Evolutionary conservation across 37 sponge, comb jelly and placozoan species (phyloP).

Genomic region (Cladorhizidae sp.): DNA sequence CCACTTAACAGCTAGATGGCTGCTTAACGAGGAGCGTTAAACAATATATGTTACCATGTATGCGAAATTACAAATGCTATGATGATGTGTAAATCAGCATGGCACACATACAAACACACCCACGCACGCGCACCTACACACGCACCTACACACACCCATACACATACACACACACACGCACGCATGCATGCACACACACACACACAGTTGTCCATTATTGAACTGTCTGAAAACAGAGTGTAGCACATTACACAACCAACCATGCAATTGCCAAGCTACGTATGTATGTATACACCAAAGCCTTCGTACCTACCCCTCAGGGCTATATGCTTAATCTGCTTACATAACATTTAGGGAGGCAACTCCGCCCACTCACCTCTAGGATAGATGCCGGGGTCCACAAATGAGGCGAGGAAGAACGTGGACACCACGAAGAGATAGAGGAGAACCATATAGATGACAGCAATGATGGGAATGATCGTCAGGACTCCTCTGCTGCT

Average conservation of each 20-base stretch:
- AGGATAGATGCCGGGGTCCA: constrained; percentile 96
- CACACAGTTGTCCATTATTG: constrained; percentile 5
- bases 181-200: constrained; percentile 45
- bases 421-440: constrained; percentile 75
- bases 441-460: constrained; percentile 63
- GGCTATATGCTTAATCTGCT: no score
- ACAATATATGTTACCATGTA: no score
- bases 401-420: constrained; percentile 89
- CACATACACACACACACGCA: constrained; percentile 41
- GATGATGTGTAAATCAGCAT: no score
- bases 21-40: no score
- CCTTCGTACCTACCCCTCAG: no score
- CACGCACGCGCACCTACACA: constrained; percentile 21
- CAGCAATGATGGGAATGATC: constrained; percentile 61
- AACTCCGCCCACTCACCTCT: constrained; percentile 72
- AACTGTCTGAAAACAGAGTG: no score
- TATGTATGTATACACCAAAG: no score
- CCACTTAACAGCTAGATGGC: no score
- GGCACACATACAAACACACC: constrained; percentile 15
- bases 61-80: no score
- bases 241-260: no score
- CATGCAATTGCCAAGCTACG: no score
- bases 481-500: not conserved
- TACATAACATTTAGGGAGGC: no score
- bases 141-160: not conserved